phyloP scores from a whole-genome alignment of 2,797 vertebrate genomes.

The Erpetoichthys calabaricus region DNA sequence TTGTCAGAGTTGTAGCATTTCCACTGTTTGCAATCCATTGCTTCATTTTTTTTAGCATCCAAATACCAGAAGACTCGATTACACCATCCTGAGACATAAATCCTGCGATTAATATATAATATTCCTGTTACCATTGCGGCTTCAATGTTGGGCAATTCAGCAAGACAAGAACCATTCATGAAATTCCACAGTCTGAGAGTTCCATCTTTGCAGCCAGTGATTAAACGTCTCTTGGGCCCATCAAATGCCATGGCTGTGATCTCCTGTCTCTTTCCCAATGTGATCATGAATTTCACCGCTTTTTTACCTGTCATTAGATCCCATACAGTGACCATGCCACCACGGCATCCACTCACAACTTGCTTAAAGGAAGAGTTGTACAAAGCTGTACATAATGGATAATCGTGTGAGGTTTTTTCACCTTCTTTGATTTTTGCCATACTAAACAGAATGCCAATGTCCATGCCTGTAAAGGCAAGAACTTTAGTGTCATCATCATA shows the following conservation, averaged over 20 bases:
- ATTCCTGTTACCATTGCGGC: slow-evolving; percentile 30
- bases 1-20: slow-evolving; percentile 33
- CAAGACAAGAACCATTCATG: slow-evolving; percentile 26
- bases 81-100: slow-evolving; percentile 33
- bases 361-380: slow-evolving; percentile 34
- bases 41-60: slow-evolving; percentile 18
- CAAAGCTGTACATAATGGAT: slow-evolving; percentile 19
- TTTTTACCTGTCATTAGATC: slow-evolving; percentile 27
- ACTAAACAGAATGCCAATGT: slow-evolving; percentile 31
- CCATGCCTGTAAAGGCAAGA: not conserved
- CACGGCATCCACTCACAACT: slow-evolving; percentile 33
- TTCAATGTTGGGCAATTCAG: slow-evolving; percentile 24
- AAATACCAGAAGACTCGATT: slow-evolving; percentile 29
- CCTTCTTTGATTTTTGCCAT: no score
- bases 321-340: slow-evolving; percentile 30
- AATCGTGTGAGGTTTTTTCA: slow-evolving; percentile 17
- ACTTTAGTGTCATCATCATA: slow-evolving; percentile 3
- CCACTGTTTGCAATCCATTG: slow-evolving; percentile 27
- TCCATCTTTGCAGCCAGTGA: slow-evolving; percentile 29
- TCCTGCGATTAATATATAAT: slow-evolving; percentile 28
- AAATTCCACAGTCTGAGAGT: slow-evolving; percentile 35
- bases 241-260: slow-evolving; percentile 37
- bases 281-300: slow-evolving; percentile 26
- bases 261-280: slow-evolving; percentile 9
- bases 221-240: slow-evolving; percentile 25